Evolutionary conservation across 2,888 invertebrate genomes (phyloP).

Genomic region (Brenthis hecate): DNA sequence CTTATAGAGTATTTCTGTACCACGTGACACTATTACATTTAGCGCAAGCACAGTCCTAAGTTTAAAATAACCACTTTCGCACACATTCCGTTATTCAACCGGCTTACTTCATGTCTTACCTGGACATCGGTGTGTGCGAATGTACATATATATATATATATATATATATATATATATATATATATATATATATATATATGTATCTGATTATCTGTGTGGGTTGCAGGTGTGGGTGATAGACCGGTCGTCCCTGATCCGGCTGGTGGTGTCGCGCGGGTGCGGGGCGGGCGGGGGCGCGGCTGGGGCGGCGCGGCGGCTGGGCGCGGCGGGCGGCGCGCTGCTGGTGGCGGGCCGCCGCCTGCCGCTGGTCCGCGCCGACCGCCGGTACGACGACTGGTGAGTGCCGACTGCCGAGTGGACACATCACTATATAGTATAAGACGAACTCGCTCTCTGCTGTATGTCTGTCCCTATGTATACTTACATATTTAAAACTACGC

Average conservation of each 20-base stretch:
- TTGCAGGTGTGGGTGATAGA: slow-evolving; percentile 94
- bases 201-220: not conserved
- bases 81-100: too few relatives aligned
- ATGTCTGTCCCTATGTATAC: too few relatives aligned
- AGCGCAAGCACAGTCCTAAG: too few relatives aligned
- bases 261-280: slow-evolving; percentile 92
- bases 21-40: too few relatives aligned
- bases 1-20: too few relatives aligned
- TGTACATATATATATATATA: not conserved
- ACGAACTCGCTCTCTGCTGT: too few relatives aligned
- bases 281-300: slow-evolving; percentile 85
- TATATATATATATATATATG: not conserved
- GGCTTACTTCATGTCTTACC: not conserved
- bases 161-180: too few relatives aligned
- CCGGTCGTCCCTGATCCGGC: slow-evolving; percentile 90
- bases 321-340: slow-evolving; percentile 86
- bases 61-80: too few relatives aligned
- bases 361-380: slow-evolving; percentile 68
- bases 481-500: too few relatives aligned
- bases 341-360: slow-evolving; percentile 87
- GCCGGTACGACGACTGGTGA: slow-evolving; percentile 85
- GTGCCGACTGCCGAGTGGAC: slow-evolving; percentile 42
- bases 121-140: not conserved
- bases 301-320: slow-evolving; percentile 87
- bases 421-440: not conserved